Conservation (phyloP, 2,113 vertebrate species). For the Climacteris rufus region DNA sequence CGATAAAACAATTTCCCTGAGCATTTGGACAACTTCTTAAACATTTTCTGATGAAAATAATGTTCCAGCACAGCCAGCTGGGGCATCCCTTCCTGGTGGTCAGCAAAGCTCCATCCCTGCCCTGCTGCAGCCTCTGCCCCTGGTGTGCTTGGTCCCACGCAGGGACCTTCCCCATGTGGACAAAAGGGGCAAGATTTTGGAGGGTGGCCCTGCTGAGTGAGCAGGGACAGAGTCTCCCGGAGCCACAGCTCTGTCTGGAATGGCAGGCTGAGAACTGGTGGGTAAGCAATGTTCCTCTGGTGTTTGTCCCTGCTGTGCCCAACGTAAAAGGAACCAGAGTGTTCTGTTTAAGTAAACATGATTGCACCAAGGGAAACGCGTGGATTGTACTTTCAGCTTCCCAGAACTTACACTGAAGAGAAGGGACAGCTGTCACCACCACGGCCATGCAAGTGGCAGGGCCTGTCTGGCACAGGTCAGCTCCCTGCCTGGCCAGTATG, state of each 20-base stretch:
- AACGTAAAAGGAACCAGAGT: not conserved
- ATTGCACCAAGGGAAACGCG: not conserved
- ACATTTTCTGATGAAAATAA: not conserved
- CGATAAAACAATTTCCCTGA: accelerated
- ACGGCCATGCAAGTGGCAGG: accelerated
- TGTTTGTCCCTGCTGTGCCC: not conserved
- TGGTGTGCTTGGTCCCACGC: accelerated
- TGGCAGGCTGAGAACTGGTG: not conserved
- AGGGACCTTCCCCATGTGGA: not conserved
- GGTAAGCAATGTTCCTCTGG: not conserved
- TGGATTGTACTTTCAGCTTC: not conserved
- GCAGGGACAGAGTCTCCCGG: not conserved
- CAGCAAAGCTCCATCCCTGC: not conserved
- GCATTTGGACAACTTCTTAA: not conserved
- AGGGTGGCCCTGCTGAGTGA: not conserved
- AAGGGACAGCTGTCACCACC: not conserved
- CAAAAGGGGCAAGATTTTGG: not conserved
- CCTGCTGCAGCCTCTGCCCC: not conserved
- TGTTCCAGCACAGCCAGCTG: no score
- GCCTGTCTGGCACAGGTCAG: accelerated
- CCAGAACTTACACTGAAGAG: not conserved
- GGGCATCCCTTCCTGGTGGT: not conserved
- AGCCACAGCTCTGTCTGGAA: not conserved
- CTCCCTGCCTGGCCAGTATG: not conserved
- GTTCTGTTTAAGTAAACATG: not conserved